Evolutionary conservation across 2,888 invertebrate species (phyloP).

Genomic region (Caenorhabditis sulstoni): DNA sequence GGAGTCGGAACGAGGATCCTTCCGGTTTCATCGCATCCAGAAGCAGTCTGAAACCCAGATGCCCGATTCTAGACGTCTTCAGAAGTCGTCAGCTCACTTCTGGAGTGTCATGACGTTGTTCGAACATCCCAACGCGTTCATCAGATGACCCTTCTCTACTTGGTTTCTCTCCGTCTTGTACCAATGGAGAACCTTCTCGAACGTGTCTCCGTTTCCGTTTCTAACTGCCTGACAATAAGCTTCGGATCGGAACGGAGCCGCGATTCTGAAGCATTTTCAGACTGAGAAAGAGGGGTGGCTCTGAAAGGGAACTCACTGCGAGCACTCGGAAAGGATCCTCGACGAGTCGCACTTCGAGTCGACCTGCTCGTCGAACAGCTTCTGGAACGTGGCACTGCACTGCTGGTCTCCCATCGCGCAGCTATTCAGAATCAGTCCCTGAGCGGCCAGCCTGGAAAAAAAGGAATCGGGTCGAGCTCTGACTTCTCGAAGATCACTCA

Average conservation of each 20-base stretch:
- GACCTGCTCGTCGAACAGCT: conserved; percentile 57
- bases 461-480: neutral
- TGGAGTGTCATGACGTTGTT: conserved; percentile 73
- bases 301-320: conserved; percentile 21
- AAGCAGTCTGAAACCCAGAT: conserved; percentile 65
- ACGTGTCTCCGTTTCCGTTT: conserved; percentile 72
- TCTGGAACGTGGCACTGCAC: conserved; percentile 56
- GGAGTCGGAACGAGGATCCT: conserved; percentile 71
- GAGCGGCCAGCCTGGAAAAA: conserved; percentile 49
- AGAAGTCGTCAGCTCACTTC: conserved; percentile 51
- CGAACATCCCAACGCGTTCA: conserved; percentile 73
- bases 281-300: too few species aligned
- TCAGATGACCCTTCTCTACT: conserved; percentile 71
- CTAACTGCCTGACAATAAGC: conserved; percentile 77
- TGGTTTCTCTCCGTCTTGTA: conserved; percentile 68
- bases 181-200: conserved; percentile 66
- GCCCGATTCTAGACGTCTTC: neutral
- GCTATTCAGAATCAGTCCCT: conserved; percentile 36
- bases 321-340: conserved; percentile 58
- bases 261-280: conserved; percentile 61
- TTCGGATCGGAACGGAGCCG: conserved; percentile 72
- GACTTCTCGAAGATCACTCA: conserved; percentile 29
- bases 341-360: conserved; percentile 58
- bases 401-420: conserved; percentile 58
- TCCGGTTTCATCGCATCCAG: conserved; percentile 70